Evolutionary conservation across 2,113 vertebrate species (phyloP).

Genomic region (Gymnogyps californianus): DNA sequence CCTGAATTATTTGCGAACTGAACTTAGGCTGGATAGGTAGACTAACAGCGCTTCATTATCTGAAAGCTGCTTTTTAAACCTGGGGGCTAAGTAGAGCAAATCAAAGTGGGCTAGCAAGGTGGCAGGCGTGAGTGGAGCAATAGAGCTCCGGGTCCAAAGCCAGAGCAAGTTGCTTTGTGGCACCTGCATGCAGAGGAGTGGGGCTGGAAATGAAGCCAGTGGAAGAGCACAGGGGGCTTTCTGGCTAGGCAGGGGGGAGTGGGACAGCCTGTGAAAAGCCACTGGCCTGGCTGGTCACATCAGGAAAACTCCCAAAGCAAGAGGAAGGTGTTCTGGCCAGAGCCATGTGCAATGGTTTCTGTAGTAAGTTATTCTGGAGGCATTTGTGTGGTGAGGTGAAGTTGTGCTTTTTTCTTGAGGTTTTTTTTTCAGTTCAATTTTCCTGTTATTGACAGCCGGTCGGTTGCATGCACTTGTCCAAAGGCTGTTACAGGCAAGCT

Average conservation of each 20-base stretch:
- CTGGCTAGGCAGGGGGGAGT: neutral
- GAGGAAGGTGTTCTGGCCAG: neutral
- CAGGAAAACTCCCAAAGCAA: neutral
- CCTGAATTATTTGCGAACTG: neutral
- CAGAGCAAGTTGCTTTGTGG: neutral
- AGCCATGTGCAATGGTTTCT: fast-evolving
- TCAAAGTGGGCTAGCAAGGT: neutral
- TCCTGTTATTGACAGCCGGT: neutral
- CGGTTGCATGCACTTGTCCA: neutral
- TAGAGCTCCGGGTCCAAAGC: neutral
- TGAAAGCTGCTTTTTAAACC: neutral
- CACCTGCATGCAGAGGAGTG: neutral
- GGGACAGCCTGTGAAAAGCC: neutral
- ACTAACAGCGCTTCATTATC: neutral
- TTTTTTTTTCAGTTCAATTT: neutral
- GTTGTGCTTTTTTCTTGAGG: neutral
- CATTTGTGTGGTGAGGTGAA: neutral
- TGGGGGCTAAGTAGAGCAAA: neutral
- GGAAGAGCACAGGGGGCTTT: neutral
- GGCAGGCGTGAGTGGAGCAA: fast-evolving
- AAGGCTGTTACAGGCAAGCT: neutral
- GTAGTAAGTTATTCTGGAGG: neutral
- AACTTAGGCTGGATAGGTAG: neutral
- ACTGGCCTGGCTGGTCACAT: neutral
- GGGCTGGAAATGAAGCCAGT: neutral